Conservation (phyloP, 1,140 invertebrate genomes). For the Drosophila albomicans region DNA sequence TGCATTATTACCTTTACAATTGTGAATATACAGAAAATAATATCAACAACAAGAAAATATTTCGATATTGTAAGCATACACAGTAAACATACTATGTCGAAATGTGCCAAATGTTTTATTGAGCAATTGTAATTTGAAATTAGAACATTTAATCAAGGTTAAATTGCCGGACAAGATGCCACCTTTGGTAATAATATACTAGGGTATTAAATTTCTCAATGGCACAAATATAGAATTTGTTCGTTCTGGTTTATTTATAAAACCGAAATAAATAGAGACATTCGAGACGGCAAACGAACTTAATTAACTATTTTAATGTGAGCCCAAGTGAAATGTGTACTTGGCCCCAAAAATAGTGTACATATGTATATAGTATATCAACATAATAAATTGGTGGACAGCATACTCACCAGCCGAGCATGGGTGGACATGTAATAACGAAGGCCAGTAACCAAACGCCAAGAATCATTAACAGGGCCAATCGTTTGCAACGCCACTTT, state of each 20-base stretch:
- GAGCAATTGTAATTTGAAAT: no score
- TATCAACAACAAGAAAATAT: no score
- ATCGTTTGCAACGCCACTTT: slow-evolving; percentile 90
- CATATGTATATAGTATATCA: background rate
- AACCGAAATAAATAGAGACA: slow-evolving; percentile 9
- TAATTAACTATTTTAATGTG: slow-evolving; percentile 19
- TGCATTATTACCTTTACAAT: no score
- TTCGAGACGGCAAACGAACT: slow-evolving; percentile 9
- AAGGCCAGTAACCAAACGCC: slow-evolving; percentile 93
- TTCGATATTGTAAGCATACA: no score
- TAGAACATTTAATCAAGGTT: background rate
- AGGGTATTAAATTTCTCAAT: slow-evolving; percentile 1
- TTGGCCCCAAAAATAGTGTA: slow-evolving; percentile 9
- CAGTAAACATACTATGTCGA: no score
- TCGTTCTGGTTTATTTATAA: slow-evolving; percentile 9
- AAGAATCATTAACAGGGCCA: slow-evolving; percentile 92
- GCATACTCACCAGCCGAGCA: slow-evolving; percentile 90
- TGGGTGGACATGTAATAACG: slow-evolving; percentile 93
- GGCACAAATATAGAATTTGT: background rate
- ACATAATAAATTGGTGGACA: slow-evolving; percentile 4
- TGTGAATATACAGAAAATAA: no score
- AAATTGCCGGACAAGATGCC: background rate
- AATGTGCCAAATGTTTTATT: no score
- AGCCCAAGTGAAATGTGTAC: background rate
- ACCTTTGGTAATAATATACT: background rate